Evolutionary conservation across 2,888 invertebrate genomes (phyloP), one percentile per base, ranked within the genome.

Genomic region (Darwinula stevensoni): DNA sequence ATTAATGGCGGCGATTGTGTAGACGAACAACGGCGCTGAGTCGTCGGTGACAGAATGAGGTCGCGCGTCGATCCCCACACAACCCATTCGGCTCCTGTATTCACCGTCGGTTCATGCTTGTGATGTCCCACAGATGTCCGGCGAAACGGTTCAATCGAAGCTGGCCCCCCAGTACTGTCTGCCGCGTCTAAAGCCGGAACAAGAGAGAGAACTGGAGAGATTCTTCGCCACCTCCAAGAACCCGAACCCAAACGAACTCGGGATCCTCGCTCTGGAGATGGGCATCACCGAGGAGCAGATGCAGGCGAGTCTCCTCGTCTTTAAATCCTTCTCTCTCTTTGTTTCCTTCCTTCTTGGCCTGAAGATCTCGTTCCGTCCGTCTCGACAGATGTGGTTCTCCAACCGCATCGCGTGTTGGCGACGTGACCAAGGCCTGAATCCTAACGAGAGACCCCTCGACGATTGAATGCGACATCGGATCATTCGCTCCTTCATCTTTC

Each of bases 371-470:
- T 22, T 22, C n/a, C 22, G 9, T 22, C 9, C 9, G 22, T 22
- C 6, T 22, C 22, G n/a, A 22, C 22, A 22, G 22, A 22, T 9
- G 9, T 22, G 22, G 22, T 22, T 22, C 22, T 22, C 22, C 22
- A 9, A 22, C 22, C 22, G 22, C 6, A 6, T 22, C n/a, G 22
- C 22, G 9, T n/a, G 6, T 6, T 22, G 22, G 22, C 6, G 22
- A 22, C 22, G 22, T 9, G 22, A n/a, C 22, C 22, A 22, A n/a
- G 22, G 22, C 22, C 22, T 22, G 22, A 22, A 22, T n/a, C 22
- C 22, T 6, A 22, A 22, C n/a, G 22, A 22, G 22, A 6, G n/a
- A n/a, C 22, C 6, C 6, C 22, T 22, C n/a, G 6, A n/a, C 6
- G 22, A 22, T 9, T n/a, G 22, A 6, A 6, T 6, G n/a, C 22